These are phyloP conservation scores for Crocidura indochinensis DNA, from an alignment of 2,797 vertebrate species.

Conservation along the genomic window DNA sequence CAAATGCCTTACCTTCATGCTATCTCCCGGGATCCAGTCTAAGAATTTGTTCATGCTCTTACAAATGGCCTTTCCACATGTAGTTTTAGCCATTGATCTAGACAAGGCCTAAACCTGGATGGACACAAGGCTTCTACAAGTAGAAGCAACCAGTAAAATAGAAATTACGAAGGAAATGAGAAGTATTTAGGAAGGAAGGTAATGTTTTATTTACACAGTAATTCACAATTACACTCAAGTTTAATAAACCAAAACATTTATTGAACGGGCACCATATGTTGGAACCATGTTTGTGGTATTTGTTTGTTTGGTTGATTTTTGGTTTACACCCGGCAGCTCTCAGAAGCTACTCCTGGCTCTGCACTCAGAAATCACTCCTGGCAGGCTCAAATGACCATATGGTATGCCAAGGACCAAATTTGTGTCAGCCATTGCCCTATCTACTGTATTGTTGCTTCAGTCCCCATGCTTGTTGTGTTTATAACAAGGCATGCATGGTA, in stretches of 20 bases:
- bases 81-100: background rate
- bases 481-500: background rate
- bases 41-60: background rate
- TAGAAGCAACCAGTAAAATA: background rate
- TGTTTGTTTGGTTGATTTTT: too few relatives aligned
- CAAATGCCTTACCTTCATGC: too few relatives aligned
- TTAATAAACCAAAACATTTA: conserved; percentile 11
- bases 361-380: too few relatives aligned
- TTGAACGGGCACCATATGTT: background rate
- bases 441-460: too few relatives aligned
- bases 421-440: too few relatives aligned
- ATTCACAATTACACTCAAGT: background rate
- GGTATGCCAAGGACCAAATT: too few relatives aligned
- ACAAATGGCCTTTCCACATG: background rate
- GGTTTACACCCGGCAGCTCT: too few relatives aligned
- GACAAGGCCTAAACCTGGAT: background rate
- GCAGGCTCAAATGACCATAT: too few relatives aligned
- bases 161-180: background rate
- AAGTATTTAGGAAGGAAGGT: background rate
- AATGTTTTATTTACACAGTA: background rate
- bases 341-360: too few relatives aligned
- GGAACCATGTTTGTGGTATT: background rate
- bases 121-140: background rate
- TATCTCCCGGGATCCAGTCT: too few relatives aligned
- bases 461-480: background rate